phyloP scores from a whole-genome alignment of 2,797 vertebrate genomes.

The Notoglanidium macrostoma region DNA sequence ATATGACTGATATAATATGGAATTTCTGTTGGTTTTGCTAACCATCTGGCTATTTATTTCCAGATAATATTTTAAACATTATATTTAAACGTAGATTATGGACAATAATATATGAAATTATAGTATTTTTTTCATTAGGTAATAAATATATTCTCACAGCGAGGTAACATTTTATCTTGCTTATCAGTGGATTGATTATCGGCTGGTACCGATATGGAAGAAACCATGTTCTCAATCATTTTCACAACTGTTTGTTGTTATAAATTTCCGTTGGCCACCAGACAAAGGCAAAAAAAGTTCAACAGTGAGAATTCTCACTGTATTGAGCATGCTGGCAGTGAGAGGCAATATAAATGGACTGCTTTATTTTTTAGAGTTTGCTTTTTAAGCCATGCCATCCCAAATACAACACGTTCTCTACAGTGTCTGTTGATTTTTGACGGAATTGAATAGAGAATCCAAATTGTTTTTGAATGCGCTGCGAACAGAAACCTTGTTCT shows the following conservation, averaged over 20 bases:
- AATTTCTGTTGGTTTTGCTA: neutral
- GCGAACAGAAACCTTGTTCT: neutral
- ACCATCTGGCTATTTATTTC: slow-evolving; percentile 13
- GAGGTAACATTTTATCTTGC: neutral
- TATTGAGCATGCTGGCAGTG: too few species aligned
- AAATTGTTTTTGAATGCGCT: neutral
- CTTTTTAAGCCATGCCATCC: neutral
- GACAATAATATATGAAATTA: slow-evolving; percentile 38
- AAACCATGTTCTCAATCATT: too few species aligned
- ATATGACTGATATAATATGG: neutral
- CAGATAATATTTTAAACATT: neutral
- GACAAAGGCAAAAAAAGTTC: neutral
- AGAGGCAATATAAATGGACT: neutral
- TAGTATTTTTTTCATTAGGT: slow-evolving; percentile 16
- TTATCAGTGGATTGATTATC: slow-evolving; percentile 7
- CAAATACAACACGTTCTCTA: neutral
- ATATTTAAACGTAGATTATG: slow-evolving; percentile 8
- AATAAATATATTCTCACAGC: slow-evolving; percentile 9
- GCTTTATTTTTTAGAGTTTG: neutral
- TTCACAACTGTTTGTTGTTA: too few species aligned
- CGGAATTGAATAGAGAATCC: neutral
- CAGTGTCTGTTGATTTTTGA: neutral
- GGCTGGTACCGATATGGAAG: slow-evolving; percentile 43
- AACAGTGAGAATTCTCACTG: neutral
- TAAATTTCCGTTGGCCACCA: neutral